phyloP scores from a whole-genome alignment of 2,797 vertebrate species.

The Anomalospiza imberbis region DNA sequence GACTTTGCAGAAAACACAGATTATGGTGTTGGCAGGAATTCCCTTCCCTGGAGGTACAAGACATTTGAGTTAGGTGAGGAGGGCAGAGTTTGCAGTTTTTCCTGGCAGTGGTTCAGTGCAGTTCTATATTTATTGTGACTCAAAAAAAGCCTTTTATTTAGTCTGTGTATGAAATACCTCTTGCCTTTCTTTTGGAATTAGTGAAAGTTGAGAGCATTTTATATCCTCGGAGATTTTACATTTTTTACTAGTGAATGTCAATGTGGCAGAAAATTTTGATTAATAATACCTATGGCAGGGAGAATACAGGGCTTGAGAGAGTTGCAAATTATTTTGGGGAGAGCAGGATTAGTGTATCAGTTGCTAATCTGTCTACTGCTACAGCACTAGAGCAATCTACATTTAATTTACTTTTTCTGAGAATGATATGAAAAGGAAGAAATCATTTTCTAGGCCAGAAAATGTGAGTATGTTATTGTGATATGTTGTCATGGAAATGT shows the following conservation, averaged over 20 bases:
- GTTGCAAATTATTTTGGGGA: not conserved
- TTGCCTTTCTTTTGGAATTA: not conserved
- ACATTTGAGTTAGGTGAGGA: conserved; percentile 36
- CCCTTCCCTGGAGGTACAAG: conserved; percentile 4
- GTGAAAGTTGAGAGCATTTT: not conserved
- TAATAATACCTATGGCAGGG: not conserved
- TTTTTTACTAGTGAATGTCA: conserved; percentile 8
- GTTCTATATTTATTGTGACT: conserved; percentile 37
- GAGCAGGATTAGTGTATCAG: not conserved
- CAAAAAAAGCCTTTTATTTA: conserved; percentile 16
- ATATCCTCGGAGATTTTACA: not conserved
- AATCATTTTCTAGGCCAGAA: not conserved
- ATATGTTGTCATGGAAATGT: conserved; percentile 56
- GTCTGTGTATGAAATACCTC: not conserved
- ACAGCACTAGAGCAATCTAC: not conserved
- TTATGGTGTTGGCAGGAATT: conserved; percentile 32
- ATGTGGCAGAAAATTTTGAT: not conserved
- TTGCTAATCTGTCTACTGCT: not conserved
- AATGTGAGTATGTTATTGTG: conserved; percentile 57
- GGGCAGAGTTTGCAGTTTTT: conserved; percentile 40
- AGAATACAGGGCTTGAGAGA: not conserved
- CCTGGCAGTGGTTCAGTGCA: conserved; percentile 27
- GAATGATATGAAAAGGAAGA: conserved; percentile 15
- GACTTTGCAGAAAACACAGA: conserved; percentile 41
- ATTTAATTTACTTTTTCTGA: conserved; percentile 3